Percentiles rank a stretch among this genome's conserved stretches.
phyloP scores from a whole-genome alignment of 2,888 invertebrate species.

The Thyatira batis region DNA sequence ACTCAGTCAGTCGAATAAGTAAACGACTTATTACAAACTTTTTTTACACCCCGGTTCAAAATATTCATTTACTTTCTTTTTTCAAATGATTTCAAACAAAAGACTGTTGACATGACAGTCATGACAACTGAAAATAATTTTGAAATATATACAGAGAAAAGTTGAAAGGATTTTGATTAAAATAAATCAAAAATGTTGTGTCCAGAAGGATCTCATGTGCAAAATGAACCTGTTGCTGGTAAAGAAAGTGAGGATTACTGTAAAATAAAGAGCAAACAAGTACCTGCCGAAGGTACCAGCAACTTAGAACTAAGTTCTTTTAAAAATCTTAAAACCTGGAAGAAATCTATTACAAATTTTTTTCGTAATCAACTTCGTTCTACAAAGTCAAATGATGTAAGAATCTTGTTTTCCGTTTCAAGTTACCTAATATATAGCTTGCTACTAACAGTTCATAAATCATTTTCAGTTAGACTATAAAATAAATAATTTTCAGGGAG shows the following conservation, averaged over 20 bases:
- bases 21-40: too few species aligned
- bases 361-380: conserved; percentile 71
- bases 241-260: conserved; percentile 54
- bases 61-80: conserved; percentile 27
- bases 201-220: conserved; percentile 61
- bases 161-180: conserved; percentile 44
- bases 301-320: conserved; percentile 61
- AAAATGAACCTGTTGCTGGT: conserved; percentile 46
- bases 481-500: conserved; percentile 56
- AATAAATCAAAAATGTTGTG: conserved; percentile 58
- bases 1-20: too few species aligned
- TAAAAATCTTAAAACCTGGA: conserved; percentile 71
- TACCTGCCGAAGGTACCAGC: conserved; percentile 52
- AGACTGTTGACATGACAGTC: conserved; percentile 15
- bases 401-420: conserved; percentile 15
- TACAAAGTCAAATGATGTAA: conserved; percentile 74
- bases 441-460: background rate
- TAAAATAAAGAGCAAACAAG: conserved; percentile 51
- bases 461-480: background rate
- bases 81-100: conserved; percentile 32
- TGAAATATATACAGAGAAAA: conserved; percentile 44
- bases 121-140: conserved; percentile 40
- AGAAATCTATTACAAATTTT: conserved; percentile 72
- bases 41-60: too few species aligned
- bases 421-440: background rate